Conservation (phyloP, 2,797 vertebrate species). For the Gouania willdenowi region DNA sequence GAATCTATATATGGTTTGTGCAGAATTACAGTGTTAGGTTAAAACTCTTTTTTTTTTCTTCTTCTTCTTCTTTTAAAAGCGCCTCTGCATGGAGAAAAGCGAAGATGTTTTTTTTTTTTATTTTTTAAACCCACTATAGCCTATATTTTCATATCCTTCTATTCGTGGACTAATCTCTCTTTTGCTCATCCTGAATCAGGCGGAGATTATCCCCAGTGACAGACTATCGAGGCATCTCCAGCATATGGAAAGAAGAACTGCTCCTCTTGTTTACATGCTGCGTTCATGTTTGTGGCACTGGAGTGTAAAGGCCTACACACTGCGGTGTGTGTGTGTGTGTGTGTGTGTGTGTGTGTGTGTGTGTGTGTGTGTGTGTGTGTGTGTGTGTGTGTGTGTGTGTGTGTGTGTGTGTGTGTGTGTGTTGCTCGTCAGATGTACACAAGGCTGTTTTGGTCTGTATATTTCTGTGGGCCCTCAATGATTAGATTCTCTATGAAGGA, state of each 20-base stretch:
- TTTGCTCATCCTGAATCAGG: constrained; percentile 57
- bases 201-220: constrained; percentile 62
- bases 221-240: constrained; percentile 58
- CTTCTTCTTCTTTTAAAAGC: constrained; percentile 60
- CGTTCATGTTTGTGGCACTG: constrained; percentile 9
- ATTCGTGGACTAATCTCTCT: constrained; percentile 62
- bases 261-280: constrained; percentile 50
- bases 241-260: constrained; percentile 51
- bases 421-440: too few relatives aligned
- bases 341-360: too few relatives aligned
- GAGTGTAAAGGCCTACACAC: not conserved
- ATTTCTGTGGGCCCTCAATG: too few relatives aligned
- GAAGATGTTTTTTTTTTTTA: too few relatives aligned
- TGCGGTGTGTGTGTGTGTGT: not conserved
- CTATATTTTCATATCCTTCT: constrained; percentile 58
- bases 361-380: too few relatives aligned
- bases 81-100: constrained; percentile 52
- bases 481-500: too few relatives aligned
- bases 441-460: too few relatives aligned
- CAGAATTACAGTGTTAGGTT: constrained; percentile 63
- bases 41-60: constrained; percentile 44
- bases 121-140: too few relatives aligned
- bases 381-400: too few relatives aligned
- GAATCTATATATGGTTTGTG: too few relatives aligned
- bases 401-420: too few relatives aligned